Base-by-base conservation (phyloP, 2,797 vertebrate species). In the Enteromius anoplus region DNA sequence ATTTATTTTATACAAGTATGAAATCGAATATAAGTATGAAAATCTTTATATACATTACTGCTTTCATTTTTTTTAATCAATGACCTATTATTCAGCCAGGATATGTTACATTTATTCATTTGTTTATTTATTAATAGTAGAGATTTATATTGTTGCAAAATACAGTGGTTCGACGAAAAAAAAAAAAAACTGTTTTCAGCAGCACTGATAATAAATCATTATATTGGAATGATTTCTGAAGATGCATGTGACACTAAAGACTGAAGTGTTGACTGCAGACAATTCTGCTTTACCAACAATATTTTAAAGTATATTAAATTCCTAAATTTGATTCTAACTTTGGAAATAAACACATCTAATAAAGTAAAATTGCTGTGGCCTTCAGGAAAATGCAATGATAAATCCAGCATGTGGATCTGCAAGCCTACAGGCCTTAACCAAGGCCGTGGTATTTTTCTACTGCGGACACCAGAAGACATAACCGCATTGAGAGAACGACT, bases 361-460 rank as follows among this genome's bases (percentile, higher is more conserved):
- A 2, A 62, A 65, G 69, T 29, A 15, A 42, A 14, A 40, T 68
- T 40, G 49, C 19, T 83, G 53, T 78, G 45, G 47, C 47, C 78
- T 87, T n/a, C 42, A 94, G 93, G 72, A 81, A 73, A 80, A 83
- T 86, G 69, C 45, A 84, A n/a, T 76, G 87, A 49, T 3, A 87
- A 88, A 85, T 80, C 11, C 82, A 93, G 90, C 86, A 93, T 94
- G 26, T 98, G 96, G 97, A 98, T 98, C 92, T 97, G 96, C 88
- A 98, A 98, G 89, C 97, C 96, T 2, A 95, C 95, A 0, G 93
- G 93, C 64, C 93, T 94, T 75, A 97, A 97, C 91, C 96, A 95
- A 91, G 97, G 97, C 4, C 92, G 90, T 85, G 97, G 96, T 34
- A 98, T 98, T 90, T 97, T 96, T 84, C 95, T 98, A 82, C 91